These are phyloP conservation scores for human DNA, from an alignment of 2,113 vertebrate genomes.

Conservation along the genomic window DNA sequence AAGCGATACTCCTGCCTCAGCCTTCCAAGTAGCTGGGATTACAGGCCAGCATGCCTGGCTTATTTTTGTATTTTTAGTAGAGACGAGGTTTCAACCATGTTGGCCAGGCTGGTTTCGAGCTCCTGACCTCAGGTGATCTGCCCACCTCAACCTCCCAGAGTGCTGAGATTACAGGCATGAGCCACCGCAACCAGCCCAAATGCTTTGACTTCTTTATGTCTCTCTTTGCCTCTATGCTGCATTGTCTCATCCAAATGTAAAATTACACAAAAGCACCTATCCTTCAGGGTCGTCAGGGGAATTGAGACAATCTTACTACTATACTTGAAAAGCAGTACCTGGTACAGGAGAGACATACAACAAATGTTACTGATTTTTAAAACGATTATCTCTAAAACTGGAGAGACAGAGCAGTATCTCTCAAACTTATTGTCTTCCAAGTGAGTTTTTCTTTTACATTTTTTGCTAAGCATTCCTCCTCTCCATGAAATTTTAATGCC, in stretches of 20 bases:
- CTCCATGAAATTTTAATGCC: background rate
- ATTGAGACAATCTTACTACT: background rate
- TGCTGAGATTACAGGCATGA: no score
- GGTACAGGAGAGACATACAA: background rate
- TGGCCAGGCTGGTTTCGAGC: no score
- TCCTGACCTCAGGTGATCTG: no score
- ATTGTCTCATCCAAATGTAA: background rate
- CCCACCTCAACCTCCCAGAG: no score
- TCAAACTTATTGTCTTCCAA: background rate
- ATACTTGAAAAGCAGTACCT: background rate
- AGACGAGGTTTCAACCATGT: no score
- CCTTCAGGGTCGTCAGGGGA: background rate
- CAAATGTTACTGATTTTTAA: background rate
- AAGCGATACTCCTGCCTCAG: no score
- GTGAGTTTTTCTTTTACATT: background rate
- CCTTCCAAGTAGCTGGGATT: no score
- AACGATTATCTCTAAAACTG: background rate
- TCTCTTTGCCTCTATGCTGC: background rate
- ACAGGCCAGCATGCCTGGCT: no score
- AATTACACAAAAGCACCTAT: background rate
- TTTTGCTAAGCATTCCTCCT: background rate
- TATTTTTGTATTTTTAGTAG: no score
- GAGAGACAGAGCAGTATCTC: background rate
- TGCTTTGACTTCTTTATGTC: no score
- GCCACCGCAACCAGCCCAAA: no score